phyloP scores from a whole-genome alignment of 23 tunicate genomes.

The Halocynthia roretzi region DNA sequence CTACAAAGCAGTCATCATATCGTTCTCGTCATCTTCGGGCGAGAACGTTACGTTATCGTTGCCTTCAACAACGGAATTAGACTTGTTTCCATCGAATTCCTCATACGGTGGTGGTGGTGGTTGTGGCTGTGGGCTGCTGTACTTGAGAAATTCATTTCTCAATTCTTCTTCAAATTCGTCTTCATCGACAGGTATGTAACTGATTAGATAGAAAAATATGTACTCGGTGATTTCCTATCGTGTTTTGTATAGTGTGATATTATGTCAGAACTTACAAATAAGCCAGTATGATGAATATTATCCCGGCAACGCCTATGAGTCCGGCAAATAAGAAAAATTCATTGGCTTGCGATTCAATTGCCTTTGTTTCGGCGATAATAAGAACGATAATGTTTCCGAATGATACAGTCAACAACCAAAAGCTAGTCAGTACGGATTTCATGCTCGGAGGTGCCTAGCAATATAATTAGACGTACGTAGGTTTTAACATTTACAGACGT shows the following conservation, averaged over 20 bases:
- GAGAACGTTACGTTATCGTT: no score
- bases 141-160: background rate
- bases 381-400: constrained; percentile 97
- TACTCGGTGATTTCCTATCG: background rate
- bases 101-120: no score
- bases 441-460: constrained; percentile 93
- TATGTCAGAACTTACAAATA: constrained; percentile 47
- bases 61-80: no score
- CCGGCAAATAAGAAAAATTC: constrained; percentile 99
- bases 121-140: no score
- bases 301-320: constrained; percentile 63
- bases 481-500: background rate
- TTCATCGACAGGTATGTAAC: constrained; percentile 85
- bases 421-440: constrained; percentile 91
- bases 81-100: no score
- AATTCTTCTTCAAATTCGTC: constrained; percentile 81
- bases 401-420: constrained; percentile 98
- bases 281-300: constrained; percentile 73
- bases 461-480: background rate
- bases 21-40: no score
- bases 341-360: constrained; percentile 72
- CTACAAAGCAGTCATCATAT: no score
- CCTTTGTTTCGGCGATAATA: constrained; percentile 79
- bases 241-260: background rate
- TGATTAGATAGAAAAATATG: constrained; percentile 4